Evolutionary conservation across 2,113 vertebrate species (phyloP).

Genomic region (Notothenia rossii): DNA sequence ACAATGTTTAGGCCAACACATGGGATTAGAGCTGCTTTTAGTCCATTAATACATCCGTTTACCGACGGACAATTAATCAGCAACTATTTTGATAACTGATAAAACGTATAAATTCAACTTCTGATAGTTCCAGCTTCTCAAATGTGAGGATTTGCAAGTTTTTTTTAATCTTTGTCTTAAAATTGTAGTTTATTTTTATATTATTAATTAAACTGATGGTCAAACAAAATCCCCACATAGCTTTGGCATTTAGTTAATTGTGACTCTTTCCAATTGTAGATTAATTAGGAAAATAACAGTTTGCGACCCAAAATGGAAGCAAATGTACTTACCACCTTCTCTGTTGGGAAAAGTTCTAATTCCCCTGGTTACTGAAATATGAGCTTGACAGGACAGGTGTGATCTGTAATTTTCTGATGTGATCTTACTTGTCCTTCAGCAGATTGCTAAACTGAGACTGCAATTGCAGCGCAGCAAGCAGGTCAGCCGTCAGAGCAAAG

Average conservation of each 20-base stretch:
- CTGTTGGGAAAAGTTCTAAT: background rate
- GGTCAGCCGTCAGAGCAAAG: constrained; percentile 89
- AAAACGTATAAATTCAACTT: background rate
- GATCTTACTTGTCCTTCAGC: constrained; percentile 69
- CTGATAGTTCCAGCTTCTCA: background rate
- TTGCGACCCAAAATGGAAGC: background rate
- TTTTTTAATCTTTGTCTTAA: background rate
- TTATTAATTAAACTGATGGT: background rate
- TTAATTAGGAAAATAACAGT: background rate
- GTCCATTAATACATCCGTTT: background rate
- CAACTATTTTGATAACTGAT: background rate
- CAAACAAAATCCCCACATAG: too few species aligned
- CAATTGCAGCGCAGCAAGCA: constrained; percentile 95
- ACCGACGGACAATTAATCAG: background rate
- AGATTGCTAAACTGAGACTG: constrained; percentile 96
- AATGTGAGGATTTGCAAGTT: background rate
- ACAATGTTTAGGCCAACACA: background rate
- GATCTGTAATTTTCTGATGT: constrained; percentile 19
- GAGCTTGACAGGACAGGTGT: fast-evolving
- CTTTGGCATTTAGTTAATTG: background rate
- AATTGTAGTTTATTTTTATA: background rate
- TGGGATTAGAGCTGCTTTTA: background rate
- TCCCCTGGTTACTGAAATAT: background rate
- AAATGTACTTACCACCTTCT: background rate
- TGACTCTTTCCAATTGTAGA: too few species aligned